Evolutionary conservation across 1,140 invertebrate species (phyloP).

Genomic region (Bradysia coprophila): DNA sequence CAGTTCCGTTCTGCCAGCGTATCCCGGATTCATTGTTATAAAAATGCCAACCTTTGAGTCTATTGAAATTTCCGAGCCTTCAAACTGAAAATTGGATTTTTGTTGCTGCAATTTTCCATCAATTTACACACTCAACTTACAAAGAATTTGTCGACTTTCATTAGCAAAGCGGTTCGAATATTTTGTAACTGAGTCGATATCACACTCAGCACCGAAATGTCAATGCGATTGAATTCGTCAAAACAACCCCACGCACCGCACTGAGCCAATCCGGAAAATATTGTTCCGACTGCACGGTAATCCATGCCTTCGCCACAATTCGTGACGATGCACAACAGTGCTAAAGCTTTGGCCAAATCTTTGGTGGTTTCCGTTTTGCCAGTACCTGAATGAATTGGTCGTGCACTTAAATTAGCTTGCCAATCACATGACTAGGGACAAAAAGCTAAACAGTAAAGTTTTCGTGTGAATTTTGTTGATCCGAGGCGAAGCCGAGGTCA

Average conservation of each 20-base stretch:
- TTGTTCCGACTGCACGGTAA: constrained; percentile 68
- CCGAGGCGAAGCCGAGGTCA: too few species aligned
- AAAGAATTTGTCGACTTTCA: constrained; percentile 23
- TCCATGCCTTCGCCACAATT: constrained; percentile 90
- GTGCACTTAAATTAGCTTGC: too few species aligned
- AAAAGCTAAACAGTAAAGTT: too few species aligned
- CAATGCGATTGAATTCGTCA: constrained; percentile 84
- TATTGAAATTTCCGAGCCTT: constrained; percentile 60
- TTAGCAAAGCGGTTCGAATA: constrained; percentile 62
- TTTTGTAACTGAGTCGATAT: constrained; percentile 81
- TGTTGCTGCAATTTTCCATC: constrained; percentile 4
- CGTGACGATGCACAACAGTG: constrained; percentile 70
- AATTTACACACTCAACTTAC: background rate
- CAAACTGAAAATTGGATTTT: constrained; percentile 40
- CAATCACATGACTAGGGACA: too few species aligned
- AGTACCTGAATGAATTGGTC: too few species aligned
- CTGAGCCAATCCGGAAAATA: constrained; percentile 49
- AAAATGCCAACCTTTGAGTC: constrained; percentile 78
- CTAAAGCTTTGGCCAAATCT: constrained; percentile 75
- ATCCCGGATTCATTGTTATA: constrained; percentile 88
- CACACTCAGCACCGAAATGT: constrained; percentile 75
- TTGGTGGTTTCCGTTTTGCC: constrained; percentile 87
- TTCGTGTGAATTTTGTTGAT: too few species aligned
- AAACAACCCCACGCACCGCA: constrained; percentile 80
- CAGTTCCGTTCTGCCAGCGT: constrained; percentile 72